Percentiles rank a stretch among this genome's conserved stretches.
Conservation (phyloP, 2,797 vertebrate genomes). For the Philypnodon macrostomus region DNA sequence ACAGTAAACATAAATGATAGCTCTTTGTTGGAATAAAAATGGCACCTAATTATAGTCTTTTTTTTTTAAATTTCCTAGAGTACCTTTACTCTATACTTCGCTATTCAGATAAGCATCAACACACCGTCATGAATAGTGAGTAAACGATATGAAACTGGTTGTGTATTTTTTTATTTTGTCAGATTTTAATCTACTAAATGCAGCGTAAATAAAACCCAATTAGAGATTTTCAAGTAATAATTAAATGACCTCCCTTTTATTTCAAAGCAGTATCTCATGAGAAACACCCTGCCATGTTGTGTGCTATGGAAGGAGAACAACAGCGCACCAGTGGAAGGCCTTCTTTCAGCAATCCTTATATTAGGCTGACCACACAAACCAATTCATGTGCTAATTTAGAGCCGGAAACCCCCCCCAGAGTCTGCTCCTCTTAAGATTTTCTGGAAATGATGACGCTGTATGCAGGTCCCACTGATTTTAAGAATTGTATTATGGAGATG, state of each 20-base stretch:
- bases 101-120: constrained; percentile 24
- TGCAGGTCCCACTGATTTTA: constrained; percentile 30
- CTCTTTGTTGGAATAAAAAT: constrained; percentile 44
- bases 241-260: background rate
- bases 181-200: constrained; percentile 10
- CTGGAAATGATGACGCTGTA: constrained; percentile 45
- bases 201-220: background rate
- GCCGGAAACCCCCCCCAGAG: constrained; percentile 55
- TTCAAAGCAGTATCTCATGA: background rate
- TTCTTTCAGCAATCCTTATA: constrained; percentile 40
- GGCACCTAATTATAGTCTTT: constrained; percentile 61
- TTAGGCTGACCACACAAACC: constrained; percentile 47
- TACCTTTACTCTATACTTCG: constrained; percentile 54
- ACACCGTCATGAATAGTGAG: constrained; percentile 21
- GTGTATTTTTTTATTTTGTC: too few species aligned
- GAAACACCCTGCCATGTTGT: constrained; percentile 1
- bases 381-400: constrained; percentile 65
- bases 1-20: too few species aligned
- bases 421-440: constrained; percentile 39
- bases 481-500: constrained; percentile 11
- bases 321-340: constrained; percentile 28
- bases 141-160: constrained; percentile 22
- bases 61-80: constrained; percentile 38
- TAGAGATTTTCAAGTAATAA: background rate
- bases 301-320: constrained; percentile 1